phyloP scores from a whole-genome alignment of 2,113 vertebrate species.

The Psettodes erumei region DNA sequence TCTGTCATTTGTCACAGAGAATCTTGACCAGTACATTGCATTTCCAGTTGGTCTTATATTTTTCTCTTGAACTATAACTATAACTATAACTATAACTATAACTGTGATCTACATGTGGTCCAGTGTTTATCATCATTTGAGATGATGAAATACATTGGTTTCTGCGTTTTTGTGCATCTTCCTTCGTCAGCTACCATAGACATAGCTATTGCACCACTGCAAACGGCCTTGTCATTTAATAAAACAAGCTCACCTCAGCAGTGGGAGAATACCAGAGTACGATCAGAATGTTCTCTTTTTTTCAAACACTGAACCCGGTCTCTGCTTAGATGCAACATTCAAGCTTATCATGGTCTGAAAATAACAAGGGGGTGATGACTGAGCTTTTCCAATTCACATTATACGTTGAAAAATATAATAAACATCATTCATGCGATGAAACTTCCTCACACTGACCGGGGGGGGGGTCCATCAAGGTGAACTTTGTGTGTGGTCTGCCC shows the following conservation, averaged over 20 bases:
- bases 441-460: neutral
- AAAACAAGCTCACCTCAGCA: neutral
- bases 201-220: neutral
- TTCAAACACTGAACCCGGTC: neutral
- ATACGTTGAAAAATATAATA: constrained; percentile 34
- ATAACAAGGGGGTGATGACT: constrained; percentile 24
- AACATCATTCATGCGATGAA: constrained; percentile 5
- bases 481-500: constrained; percentile 51
- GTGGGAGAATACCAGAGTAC: neutral
- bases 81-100: neutral
- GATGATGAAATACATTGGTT: neutral
- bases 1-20: neutral
- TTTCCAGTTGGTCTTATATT: neutral
- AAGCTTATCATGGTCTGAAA: constrained; percentile 14
- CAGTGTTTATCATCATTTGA: neutral
- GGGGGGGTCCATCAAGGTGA: constrained; percentile 22
- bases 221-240: neutral
- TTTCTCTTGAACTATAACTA: neutral
- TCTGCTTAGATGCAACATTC: neutral
- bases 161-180: constrained; percentile 8
- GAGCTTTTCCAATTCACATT: constrained; percentile 18
- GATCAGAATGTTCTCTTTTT: neutral
- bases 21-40: neutral
- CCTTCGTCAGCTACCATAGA: neutral
- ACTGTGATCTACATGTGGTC: neutral